These are phyloP conservation scores for Tragelaphus strepsiceros DNA, from an alignment of 2,113 vertebrate genomes.

Conservation along the genomic window DNA sequence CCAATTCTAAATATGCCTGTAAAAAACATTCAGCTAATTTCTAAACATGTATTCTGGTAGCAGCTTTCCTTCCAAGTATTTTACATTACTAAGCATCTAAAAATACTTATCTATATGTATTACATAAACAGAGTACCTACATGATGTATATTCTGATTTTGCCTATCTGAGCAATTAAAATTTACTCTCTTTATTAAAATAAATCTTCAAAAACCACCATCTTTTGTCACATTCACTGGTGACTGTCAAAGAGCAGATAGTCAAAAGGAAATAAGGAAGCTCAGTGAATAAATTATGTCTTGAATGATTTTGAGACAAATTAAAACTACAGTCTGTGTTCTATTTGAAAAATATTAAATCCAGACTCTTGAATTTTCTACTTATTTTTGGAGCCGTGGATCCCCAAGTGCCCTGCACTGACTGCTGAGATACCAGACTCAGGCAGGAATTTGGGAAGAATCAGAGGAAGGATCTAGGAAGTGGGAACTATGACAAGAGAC, in stretches of 20 bases:
- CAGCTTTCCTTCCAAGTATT: neutral
- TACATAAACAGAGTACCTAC: neutral
- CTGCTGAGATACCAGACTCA: neutral
- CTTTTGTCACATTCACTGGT: neutral
- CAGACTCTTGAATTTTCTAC: neutral
- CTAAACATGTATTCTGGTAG: neutral
- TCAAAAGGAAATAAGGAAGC: neutral
- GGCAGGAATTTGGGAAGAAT: neutral
- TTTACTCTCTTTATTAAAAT: neutral
- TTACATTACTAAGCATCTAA: neutral
- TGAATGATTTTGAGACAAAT: neutral
- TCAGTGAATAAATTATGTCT: neutral
- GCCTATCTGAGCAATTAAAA: neutral
- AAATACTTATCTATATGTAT: neutral
- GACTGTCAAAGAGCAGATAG: neutral
- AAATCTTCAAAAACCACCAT: neutral
- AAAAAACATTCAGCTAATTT: neutral
- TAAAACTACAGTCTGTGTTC: neutral
- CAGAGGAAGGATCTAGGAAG: neutral
- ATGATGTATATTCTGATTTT: neutral
- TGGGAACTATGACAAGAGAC: neutral
- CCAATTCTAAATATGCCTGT: constrained; percentile 9
- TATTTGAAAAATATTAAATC: neutral
- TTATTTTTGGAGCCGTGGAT: neutral
- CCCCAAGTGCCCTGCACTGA: neutral